Base-by-base conservation (phyloP, 2,888 invertebrate genomes). In the Bombylius major region DNA sequence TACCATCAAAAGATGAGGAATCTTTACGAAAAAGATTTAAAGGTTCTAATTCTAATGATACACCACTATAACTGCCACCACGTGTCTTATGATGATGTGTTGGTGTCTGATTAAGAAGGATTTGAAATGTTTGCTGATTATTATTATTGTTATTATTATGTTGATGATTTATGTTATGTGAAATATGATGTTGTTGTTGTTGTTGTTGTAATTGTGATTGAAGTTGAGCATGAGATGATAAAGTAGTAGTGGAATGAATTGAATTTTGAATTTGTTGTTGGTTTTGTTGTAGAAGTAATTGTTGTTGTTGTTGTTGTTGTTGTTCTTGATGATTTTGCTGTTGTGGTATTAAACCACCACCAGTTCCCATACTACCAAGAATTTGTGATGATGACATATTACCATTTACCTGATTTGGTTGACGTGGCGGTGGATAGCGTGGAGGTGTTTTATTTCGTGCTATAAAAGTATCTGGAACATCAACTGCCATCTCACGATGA, bases 401-500 rank as follows among this genome's bases (percentile, higher is more conserved):
- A 58, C 61, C 60, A 59, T 55, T 69, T 71, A 83, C 81, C 80
- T 82, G 82, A 56, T 59, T 57, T 62, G 82, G 79, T 63, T 83
- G 83, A 65, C 86, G 82, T 54, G 88, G 88, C 51, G 89, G 89
- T 61, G 89, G 89, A 80, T 90, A 93, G 67, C 91, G 81, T 46
- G 93, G 94, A 48, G 92, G 90, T 62, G 91, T 91, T 78, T 94
- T 94, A 76, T 87, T 88, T 68, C 88, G 79, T 64, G 88, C 91
- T 69, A 92, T 85, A 79, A 94, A 94, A 67, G 87, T 87, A 73
- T 94, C 94, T 69, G 97, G 97, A 68, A 95, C 95, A 78, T 97
- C 97, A 75, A 97, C 95, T 72, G 97, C 94, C 91, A 96, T 93
- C 83, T 97, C 97, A 72, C 96, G 86, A 81, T 95, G 95, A 70